A percentile compares a stretch with the other conserved stretches of the same genome.
phyloP scores from a whole-genome alignment of 2,797 vertebrate species.

The Jordanella pulchra region DNA sequence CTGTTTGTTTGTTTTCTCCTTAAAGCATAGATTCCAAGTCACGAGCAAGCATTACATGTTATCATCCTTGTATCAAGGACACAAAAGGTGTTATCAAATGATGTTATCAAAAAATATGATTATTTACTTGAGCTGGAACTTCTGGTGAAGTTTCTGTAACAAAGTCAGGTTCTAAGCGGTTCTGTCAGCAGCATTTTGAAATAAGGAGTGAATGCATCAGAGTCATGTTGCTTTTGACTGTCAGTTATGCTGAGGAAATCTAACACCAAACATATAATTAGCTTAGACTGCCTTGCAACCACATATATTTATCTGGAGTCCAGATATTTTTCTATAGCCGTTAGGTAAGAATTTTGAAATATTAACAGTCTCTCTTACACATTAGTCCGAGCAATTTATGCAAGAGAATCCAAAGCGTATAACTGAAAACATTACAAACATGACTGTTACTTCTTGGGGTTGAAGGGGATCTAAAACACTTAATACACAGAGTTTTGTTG shows the following conservation, averaged over 20 bases:
- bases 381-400: neutral
- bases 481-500: neutral
- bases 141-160: neutral
- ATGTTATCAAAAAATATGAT: no score
- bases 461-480: neutral
- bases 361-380: slow-evolving; percentile 2
- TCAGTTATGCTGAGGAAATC: slow-evolving; percentile 36
- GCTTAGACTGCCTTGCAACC: slow-evolving; percentile 54
- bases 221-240: slow-evolving; percentile 43
- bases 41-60: neutral
- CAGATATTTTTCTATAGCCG: slow-evolving; percentile 5
- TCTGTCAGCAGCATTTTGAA: slow-evolving; percentile 23
- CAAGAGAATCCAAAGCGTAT: neutral
- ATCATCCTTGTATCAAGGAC: neutral
- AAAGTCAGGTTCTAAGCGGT: slow-evolving; percentile 2
- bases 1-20: neutral
- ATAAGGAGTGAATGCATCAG: slow-evolving; percentile 25
- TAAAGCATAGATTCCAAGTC: neutral
- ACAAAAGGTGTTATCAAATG: neutral
- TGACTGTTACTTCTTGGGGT: no score
- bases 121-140: neutral
- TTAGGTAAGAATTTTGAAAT: slow-evolving; percentile 3
- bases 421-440: neutral
- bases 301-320: slow-evolving; percentile 25
- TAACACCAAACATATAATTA: slow-evolving; percentile 63